A percentile compares a stretch with the other conserved stretches of the same genome.
Evolutionary conservation across 2,797 vertebrate species (phyloP).

Genomic region (Falco cherrug): DNA sequence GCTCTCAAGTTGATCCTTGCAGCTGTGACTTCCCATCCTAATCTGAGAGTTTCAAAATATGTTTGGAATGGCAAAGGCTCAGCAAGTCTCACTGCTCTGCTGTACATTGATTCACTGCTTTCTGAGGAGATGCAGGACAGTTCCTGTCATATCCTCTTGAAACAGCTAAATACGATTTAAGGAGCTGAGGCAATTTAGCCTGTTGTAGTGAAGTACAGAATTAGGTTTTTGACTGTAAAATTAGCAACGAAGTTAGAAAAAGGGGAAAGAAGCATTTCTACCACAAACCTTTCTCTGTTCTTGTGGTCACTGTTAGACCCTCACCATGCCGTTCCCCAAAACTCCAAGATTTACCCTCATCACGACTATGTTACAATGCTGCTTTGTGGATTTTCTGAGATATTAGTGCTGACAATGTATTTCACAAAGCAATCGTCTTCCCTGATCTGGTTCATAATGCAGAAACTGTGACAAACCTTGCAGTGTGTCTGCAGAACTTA

Average conservation of each 20-base stretch:
- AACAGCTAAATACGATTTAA: not conserved
- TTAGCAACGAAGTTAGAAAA: not conserved
- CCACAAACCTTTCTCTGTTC: fast-evolving
- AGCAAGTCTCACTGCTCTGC: not conserved
- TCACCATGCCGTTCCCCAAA: not conserved
- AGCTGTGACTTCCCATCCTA: too few relatives aligned
- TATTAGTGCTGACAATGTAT: not conserved
- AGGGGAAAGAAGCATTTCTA: not conserved
- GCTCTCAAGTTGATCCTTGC: too few relatives aligned
- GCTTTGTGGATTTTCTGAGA: not conserved
- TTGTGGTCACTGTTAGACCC: not conserved
- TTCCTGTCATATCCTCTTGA: not conserved
- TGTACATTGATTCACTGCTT: not conserved
- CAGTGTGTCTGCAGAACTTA: not conserved
- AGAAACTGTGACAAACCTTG: not conserved
- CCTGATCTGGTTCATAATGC: not conserved
- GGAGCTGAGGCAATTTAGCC: not conserved
- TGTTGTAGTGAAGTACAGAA: not conserved
- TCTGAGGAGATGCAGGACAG: not conserved
- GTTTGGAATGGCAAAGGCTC: not conserved
- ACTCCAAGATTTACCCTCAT: not conserved
- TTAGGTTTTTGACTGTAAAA: not conserved
- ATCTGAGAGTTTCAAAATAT: not conserved
- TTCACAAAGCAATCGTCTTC: not conserved
- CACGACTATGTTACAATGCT: not conserved